Conservation (phyloP, 2,888 invertebrate species). For the Amphipyra tragopoginis region DNA sequence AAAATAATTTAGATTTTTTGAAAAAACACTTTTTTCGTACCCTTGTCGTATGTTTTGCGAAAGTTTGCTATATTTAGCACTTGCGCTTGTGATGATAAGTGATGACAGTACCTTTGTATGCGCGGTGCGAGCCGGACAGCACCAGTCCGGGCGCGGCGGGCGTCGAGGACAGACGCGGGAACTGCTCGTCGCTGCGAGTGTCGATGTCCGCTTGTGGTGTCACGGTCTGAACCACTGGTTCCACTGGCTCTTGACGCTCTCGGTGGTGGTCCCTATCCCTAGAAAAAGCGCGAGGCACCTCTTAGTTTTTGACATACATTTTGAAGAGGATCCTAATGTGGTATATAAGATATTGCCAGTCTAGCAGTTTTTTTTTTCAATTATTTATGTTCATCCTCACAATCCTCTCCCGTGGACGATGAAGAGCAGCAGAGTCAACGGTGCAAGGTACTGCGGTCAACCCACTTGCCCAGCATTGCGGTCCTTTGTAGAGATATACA, state of each 20-base stretch:
- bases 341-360: no score
- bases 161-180: constrained; percentile 84
- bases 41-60: no score
- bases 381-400: constrained; percentile 19
- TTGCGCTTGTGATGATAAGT: no score
- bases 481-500: background rate
- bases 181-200: constrained; percentile 86
- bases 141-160: constrained; percentile 68
- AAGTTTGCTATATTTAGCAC: no score
- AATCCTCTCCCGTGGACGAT: constrained; percentile 17
- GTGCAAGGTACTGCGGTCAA: background rate
- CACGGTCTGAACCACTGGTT: constrained; percentile 69
- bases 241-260: constrained; percentile 44
- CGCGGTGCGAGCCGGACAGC: constrained; percentile 62
- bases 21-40: no score
- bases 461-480: background rate
- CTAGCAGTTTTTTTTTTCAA: background rate
- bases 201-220: constrained; percentile 92
- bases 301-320: background rate
- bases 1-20: no score
- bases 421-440: background rate
- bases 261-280: constrained; percentile 54
- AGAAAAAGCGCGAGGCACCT: background rate
- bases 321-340: no score
- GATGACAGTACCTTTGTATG: constrained; percentile 70